phyloP scores from a whole-genome alignment of 1,140 invertebrate genomes.

The Drosophila pseudoobscura region DNA sequence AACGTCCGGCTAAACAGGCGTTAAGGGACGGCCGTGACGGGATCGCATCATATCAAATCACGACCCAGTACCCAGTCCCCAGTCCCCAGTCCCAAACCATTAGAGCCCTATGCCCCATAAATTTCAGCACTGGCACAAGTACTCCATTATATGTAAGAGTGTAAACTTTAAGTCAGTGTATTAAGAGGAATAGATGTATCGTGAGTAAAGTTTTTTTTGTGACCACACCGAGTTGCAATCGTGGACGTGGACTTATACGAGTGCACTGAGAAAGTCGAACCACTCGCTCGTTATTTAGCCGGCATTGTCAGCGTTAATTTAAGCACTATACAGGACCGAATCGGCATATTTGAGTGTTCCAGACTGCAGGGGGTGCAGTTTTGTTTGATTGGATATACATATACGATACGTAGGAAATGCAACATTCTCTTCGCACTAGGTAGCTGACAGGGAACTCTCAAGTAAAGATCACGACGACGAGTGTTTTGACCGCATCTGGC shows the following conservation, averaged over 20 bases:
- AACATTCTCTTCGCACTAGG: neutral
- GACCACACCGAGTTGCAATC: constrained; percentile 9
- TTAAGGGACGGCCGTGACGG: too few relatives aligned
- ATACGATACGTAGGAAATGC: neutral
- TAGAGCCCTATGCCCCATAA: neutral
- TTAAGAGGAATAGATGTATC: constrained; percentile 51
- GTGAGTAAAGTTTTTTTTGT: constrained; percentile 44
- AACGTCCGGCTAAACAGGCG: too few relatives aligned
- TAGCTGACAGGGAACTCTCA: neutral
- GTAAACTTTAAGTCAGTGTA: constrained; percentile 65
- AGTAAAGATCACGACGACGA: too few relatives aligned
- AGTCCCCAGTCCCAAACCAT: neutral
- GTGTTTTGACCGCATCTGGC: too few relatives aligned
- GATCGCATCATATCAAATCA: constrained; percentile 34
- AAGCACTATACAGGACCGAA: too few relatives aligned
- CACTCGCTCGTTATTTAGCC: too few relatives aligned
- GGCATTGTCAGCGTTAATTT: too few relatives aligned
- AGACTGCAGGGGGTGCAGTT: too few relatives aligned
- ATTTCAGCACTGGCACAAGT: constrained; percentile 14
- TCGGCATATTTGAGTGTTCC: too few relatives aligned
- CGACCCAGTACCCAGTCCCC: neutral
- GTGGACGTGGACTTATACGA: too few relatives aligned
- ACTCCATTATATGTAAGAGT: constrained; percentile 62
- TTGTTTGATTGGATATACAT: neutral
- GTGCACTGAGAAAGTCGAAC: neutral